Evolutionary conservation across 2,113 vertebrate species (phyloP).

Genomic region (Apteryx owenii): DNA sequence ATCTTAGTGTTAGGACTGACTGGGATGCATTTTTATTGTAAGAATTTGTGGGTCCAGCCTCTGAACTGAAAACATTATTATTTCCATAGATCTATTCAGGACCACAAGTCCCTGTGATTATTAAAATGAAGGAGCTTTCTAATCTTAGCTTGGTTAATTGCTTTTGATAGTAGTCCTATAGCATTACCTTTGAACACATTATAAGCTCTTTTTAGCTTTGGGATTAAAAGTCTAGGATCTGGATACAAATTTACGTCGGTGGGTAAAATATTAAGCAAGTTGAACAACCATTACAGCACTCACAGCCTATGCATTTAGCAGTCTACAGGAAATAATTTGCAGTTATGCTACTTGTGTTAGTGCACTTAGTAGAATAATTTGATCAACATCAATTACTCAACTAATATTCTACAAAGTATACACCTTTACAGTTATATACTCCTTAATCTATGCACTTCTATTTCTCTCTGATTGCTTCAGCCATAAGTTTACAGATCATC

Average conservation of each 20-base stretch:
- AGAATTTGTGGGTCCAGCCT: neutral
- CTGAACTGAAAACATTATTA: rapidly evolving
- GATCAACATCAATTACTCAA: neutral
- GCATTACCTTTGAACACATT: neutral
- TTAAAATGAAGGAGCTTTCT: neutral
- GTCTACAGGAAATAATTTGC: neutral
- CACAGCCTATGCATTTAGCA: neutral
- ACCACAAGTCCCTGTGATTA: rapidly evolving
- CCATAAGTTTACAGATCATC: neutral
- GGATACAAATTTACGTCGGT: neutral
- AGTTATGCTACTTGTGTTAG: neutral
- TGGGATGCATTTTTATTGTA: neutral
- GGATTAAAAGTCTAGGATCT: neutral
- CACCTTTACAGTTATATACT: neutral
- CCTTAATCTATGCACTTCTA: neutral
- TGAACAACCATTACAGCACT: neutral
- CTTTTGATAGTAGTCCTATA: neutral
- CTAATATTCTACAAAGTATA: neutral
- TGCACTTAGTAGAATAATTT: neutral
- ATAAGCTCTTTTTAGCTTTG: neutral
- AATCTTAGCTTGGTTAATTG: neutral
- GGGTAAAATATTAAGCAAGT: neutral
- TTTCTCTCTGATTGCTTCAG: neutral
- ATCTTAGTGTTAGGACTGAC: neutral
- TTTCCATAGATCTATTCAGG: neutral